These are phyloP conservation scores for Vireo griseus DNA, from an alignment of 2,797 vertebrate genomes.

Conservation along the genomic window DNA sequence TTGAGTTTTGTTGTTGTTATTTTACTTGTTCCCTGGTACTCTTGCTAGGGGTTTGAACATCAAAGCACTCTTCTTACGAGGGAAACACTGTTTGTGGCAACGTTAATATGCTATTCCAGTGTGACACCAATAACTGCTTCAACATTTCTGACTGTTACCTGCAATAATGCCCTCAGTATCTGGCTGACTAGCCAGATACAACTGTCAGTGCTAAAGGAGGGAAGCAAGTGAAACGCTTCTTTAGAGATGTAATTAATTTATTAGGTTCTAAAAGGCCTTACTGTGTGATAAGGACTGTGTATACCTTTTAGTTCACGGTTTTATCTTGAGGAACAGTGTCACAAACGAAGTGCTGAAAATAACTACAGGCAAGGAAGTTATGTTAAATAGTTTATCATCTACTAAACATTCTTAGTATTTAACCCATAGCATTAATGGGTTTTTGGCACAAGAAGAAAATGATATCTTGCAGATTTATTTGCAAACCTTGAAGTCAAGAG, in stretches of 20 bases:
- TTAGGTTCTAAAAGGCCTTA: background rate
- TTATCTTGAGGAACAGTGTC: background rate
- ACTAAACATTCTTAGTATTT: slow-evolving; percentile 38
- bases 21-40: background rate
- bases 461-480: background rate
- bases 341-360: slow-evolving; percentile 5
- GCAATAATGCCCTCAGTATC: background rate
- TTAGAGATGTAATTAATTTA: slow-evolving; percentile 15
- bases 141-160: slow-evolving; percentile 11
- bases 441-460: slow-evolving; percentile 24
- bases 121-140: background rate
- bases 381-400: slow-evolving; percentile 36
- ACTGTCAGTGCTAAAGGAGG: background rate
- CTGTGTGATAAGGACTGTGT: background rate
- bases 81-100: slow-evolving; percentile 7
- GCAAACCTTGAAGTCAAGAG: slow-evolving; percentile 11
- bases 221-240: background rate
- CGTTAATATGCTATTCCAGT: background rate
- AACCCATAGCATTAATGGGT: slow-evolving; percentile 36
- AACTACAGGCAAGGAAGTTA: slow-evolving; percentile 24
- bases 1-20: background rate
- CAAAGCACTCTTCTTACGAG: background rate
- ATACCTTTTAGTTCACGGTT: background rate
- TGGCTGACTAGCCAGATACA: background rate
- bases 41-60: slow-evolving; percentile 1